Base-by-base conservation (phyloP, 2,888 invertebrate species). In the Drosophila antonietae region DNA sequence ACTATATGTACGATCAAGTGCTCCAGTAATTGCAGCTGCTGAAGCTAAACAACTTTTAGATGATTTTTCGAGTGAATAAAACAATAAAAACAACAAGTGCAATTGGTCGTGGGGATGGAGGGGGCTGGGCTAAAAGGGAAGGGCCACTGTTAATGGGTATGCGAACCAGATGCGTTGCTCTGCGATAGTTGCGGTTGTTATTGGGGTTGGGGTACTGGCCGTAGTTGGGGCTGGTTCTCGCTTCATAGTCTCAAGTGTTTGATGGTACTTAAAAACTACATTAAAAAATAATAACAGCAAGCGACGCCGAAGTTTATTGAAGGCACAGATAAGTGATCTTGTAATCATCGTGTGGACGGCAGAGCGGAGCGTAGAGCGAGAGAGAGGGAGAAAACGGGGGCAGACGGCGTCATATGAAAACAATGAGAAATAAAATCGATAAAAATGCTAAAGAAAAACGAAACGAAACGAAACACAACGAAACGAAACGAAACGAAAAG, bases 231-330 rank as follows among this genome's bases (percentile, higher is more conserved):
- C 75, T 75, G 57, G 75, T 84, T 84, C 77, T 79, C 76, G 84
- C 79, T 71, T 82, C 80, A 83, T 85, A 86, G 87, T 83, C 87
- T 88, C 81, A 86, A 88, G 86, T 88, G 88, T 86, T 88, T 88
- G 87, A 88, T 79, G 84, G 79, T 88, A 85, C 84, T 85, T 88
- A 86, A 86, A 84, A 86, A 86, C 80, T 88, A 86, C 88, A 85
- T 88, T 85, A 86, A 86, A 85, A 84, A 84, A 84, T 84, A 84
- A 84, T 84, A 88, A 87, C 85, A 79, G 76, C 78, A 58, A 69
- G 62, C 76, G 68, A 75, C 75, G 68, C 72, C 78, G 73, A 83
- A 78, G 83, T 87, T 87, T 83, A 87, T 83, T 87, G 83, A 84
- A 88, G 80, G 64, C 87, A 62, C 56, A 81, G 85, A 86, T 86